A percentile compares a stretch with the other conserved stretches of the same genome.
phyloP scores from a whole-genome alignment of 2,888 invertebrate species.

The Stenoptilia bipunctidactyla region DNA sequence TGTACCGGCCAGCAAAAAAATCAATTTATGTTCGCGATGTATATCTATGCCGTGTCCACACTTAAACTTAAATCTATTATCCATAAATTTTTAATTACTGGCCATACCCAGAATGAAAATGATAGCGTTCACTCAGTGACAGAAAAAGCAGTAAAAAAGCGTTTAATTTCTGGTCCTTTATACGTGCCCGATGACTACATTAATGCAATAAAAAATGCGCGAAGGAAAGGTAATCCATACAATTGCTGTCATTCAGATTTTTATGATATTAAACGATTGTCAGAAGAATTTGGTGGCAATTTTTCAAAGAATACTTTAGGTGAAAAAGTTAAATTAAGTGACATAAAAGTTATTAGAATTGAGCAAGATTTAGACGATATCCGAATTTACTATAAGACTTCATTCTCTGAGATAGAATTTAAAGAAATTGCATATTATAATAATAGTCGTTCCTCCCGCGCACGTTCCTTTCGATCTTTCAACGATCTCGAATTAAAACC shows the following conservation, averaged over 20 bases:
- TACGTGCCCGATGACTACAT: slow-evolving; percentile 15
- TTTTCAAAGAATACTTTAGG: slow-evolving; percentile 1
- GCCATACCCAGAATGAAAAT: neutral
- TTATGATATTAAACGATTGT: slow-evolving; percentile 5
- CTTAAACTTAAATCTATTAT: slow-evolving; percentile 7
- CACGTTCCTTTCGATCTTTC: slow-evolving; percentile 9
- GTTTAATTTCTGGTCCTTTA: slow-evolving; percentile 13
- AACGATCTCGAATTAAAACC: slow-evolving; percentile 11
- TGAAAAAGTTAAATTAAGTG: slow-evolving; percentile 7
- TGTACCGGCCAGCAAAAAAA: slow-evolving; percentile 14
- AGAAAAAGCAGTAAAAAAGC: slow-evolving; percentile 9
- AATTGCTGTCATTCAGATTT: slow-evolving; percentile 14
- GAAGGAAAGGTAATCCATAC: slow-evolving; percentile 15
- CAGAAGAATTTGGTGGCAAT: neutral
- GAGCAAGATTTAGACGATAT: slow-evolving; percentile 2
- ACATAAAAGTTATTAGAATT: slow-evolving; percentile 7
- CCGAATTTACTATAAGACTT: slow-evolving; percentile 3
- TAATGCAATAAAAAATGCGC: slow-evolving; percentile 12
- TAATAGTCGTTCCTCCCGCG: slow-evolving; percentile 11
- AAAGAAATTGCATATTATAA: neutral
- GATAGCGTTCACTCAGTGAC: neutral
- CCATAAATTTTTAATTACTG: neutral
- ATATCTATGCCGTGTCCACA: slow-evolving; percentile 5
- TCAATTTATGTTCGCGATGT: slow-evolving; percentile 13
- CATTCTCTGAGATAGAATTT: neutral